Conservation (phyloP, 2,113 vertebrate genomes). For the Pongo abelii region DNA sequence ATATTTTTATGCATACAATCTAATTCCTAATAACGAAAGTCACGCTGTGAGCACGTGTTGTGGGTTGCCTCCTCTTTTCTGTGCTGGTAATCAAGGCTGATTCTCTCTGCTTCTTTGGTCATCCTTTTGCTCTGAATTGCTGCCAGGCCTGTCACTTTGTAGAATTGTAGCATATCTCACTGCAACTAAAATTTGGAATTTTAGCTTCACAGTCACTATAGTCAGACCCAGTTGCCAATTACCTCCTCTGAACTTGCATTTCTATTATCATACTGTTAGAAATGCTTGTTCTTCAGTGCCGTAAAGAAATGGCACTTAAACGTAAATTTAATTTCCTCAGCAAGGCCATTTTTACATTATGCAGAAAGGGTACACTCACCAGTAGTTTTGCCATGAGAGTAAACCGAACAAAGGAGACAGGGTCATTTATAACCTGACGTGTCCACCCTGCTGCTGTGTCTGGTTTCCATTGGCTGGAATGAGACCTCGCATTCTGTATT, state of each 20-base stretch:
- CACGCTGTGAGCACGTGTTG: rapidly evolving
- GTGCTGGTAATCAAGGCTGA: rapidly evolving
- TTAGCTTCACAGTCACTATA: not conserved
- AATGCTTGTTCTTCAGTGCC: too few relatives aligned
- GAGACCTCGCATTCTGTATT: too few relatives aligned
- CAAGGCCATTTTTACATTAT: too few relatives aligned
- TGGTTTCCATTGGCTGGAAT: too few relatives aligned
- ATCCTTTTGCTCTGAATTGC: not conserved
- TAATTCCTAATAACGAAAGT: not conserved
- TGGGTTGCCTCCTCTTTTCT: not conserved
- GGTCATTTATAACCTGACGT: too few relatives aligned
- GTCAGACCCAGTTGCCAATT: not conserved
- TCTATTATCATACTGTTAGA: not conserved
- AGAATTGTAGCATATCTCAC: not conserved
- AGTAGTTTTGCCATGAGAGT: too few relatives aligned
- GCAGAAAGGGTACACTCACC: too few relatives aligned
- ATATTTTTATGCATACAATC: not conserved
- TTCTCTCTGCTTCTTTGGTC: not conserved
- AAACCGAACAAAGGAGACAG: too few relatives aligned
- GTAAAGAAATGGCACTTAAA: too few relatives aligned
- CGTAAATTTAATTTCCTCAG: too few relatives aligned
- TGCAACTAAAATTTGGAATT: not conserved
- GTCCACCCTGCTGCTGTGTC: too few relatives aligned
- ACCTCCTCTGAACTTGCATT: not conserved
- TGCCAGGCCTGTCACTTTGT: not conserved